Evolutionary conservation across 2,888 invertebrate species (phyloP).

Genomic region (Acrocyrtus sp.): DNA sequence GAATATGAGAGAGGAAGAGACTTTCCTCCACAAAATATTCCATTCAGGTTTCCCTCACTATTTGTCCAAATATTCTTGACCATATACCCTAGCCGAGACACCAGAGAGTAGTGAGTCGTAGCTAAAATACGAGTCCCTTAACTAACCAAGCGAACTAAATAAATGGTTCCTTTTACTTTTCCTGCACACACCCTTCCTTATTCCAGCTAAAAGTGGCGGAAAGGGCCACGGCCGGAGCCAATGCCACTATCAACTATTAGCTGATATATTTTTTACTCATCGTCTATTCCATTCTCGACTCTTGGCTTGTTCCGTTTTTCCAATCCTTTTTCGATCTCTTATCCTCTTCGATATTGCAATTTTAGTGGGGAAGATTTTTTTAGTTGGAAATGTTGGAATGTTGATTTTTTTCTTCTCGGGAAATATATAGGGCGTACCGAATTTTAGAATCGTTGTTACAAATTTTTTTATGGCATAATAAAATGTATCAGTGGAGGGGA

Average conservation of each 20-base stretch:
- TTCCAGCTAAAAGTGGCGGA: background rate
- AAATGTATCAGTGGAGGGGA: too few species aligned
- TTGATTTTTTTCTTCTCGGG: too few species aligned
- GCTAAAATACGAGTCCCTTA: conserved; percentile 41
- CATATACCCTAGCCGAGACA: background rate
- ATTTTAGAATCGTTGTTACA: too few species aligned
- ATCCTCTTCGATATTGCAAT: background rate
- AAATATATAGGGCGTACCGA: too few species aligned
- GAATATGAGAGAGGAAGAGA: conserved; percentile 2
- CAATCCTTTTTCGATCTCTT: background rate
- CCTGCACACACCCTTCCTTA: too few species aligned
- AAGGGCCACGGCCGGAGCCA: background rate
- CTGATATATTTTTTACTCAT: background rate
- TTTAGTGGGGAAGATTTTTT: too few species aligned
- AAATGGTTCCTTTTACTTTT: conserved; percentile 43
- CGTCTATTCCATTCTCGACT: background rate
- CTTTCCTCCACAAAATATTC: conserved; percentile 42
- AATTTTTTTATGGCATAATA: too few species aligned
- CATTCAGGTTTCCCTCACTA: conserved; percentile 34
- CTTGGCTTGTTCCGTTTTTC: background rate
- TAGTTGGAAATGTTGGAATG: too few species aligned
- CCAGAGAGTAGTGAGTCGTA: too few species aligned
- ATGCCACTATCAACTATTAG: too few species aligned
- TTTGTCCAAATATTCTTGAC: conserved; percentile 39
- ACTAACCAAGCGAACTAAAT: conserved; percentile 51